Conservation (phyloP, 23 tunicate genomes). For the Phallusia fumigata region DNA sequence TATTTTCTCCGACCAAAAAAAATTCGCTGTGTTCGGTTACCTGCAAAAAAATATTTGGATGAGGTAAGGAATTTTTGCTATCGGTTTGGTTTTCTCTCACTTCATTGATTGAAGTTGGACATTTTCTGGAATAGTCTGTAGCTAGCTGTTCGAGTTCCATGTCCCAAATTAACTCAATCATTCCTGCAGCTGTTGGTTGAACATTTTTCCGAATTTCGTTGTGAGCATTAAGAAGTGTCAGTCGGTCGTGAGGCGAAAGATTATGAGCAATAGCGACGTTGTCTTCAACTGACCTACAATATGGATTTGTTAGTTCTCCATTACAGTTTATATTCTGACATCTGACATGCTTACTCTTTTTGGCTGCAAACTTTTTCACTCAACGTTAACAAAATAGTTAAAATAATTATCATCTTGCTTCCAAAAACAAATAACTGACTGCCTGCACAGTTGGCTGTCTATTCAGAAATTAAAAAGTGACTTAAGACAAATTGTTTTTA, state of each 20-base stretch:
- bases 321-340: too few species aligned
- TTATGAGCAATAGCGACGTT: not conserved
- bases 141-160: not conserved
- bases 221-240: not conserved
- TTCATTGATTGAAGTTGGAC: not conserved
- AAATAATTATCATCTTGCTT: too few species aligned
- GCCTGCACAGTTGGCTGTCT: too few species aligned
- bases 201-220: not conserved
- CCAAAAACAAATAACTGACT: too few species aligned
- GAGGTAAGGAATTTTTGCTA: too few species aligned
- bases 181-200: not conserved
- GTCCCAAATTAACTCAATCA: not conserved
- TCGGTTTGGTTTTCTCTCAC: too few species aligned
- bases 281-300: not conserved
- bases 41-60: not conserved
- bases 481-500: too few species aligned
- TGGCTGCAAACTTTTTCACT: too few species aligned
- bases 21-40: not conserved
- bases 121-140: not conserved
- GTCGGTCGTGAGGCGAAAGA: not conserved
- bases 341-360: too few species aligned
- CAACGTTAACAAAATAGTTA: too few species aligned
- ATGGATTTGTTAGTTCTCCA: too few species aligned
- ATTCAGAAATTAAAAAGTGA: too few species aligned
- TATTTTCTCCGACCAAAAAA: constrained; percentile 16